These are phyloP conservation scores for Lepidostoma basale DNA, from an alignment of 1,140 invertebrate genomes.

Conservation along the genomic window DNA sequence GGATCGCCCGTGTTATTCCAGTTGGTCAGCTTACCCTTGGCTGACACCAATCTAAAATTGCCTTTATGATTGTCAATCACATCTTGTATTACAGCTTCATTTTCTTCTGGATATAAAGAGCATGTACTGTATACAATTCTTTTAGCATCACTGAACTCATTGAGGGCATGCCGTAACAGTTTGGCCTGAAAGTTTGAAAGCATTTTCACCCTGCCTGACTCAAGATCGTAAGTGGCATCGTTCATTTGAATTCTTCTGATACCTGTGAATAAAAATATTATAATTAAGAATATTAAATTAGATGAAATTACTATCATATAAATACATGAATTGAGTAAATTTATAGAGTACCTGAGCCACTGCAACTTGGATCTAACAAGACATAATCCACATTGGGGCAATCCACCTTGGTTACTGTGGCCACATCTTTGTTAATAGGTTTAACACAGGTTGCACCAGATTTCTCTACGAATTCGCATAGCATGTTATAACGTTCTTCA, in stretches of 20 bases:
- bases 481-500: conserved; percentile 66
- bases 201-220: conserved; percentile 65
- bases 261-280: conserved; percentile 47
- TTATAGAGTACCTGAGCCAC: conserved; percentile 80
- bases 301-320: neutral
- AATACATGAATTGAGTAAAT: neutral
- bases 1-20: conserved; percentile 73
- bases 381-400: conserved; percentile 84
- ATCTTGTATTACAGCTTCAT: conserved; percentile 85
- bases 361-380: conserved; percentile 94
- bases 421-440: conserved; percentile 73
- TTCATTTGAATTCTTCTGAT: conserved; percentile 52
- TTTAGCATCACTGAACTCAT: conserved; percentile 80
- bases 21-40: conserved; percentile 63
- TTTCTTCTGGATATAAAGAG: conserved; percentile 88
- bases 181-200: conserved; percentile 84
- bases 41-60: conserved; percentile 68
- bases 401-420: conserved; percentile 65
- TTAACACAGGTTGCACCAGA: conserved; percentile 71
- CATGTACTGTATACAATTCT: conserved; percentile 95
- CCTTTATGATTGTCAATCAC: conserved; percentile 61
- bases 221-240: conserved; percentile 48
- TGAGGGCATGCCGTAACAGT: conserved; percentile 84
- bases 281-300: neutral
- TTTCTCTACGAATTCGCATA: conserved; percentile 68